Percentiles rank a stretch among this genome's conserved stretches.
Conservation (phyloP, 2,113 vertebrate species). For the Notothenia coriiceps region DNA sequence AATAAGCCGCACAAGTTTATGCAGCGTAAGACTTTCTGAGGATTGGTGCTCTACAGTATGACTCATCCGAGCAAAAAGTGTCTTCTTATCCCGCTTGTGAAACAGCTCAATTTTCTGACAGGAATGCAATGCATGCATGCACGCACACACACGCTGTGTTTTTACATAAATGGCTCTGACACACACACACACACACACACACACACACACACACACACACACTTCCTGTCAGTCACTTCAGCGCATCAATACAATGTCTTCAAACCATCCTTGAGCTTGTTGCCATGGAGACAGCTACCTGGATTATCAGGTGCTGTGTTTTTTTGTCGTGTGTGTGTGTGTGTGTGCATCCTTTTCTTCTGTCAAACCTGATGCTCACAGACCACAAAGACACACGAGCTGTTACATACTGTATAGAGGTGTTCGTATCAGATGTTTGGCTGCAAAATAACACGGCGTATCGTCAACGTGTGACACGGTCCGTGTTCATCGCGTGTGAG, state of each 20-base stretch:
- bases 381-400: slow-evolving; percentile 10
- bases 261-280: slow-evolving; percentile 36
- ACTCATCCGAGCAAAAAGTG: slow-evolving; percentile 59
- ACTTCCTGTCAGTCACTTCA: slow-evolving; percentile 48
- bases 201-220: no score
- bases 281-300: slow-evolving; percentile 68
- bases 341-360: not conserved
- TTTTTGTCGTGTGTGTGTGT: not conserved
- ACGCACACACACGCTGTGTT: not conserved
- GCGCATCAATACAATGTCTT: slow-evolving; percentile 38
- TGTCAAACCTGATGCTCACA: slow-evolving; percentile 3
- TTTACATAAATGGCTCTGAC: no score
- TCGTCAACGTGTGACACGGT: not conserved
- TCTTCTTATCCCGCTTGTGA: slow-evolving; percentile 52
- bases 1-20: slow-evolving; percentile 59
- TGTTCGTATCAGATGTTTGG: not conserved
- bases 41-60: slow-evolving; percentile 49
- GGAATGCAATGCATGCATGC: no score
- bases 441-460: not conserved
- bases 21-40: slow-evolving; percentile 58
- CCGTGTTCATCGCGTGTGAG: not conserved
- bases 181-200: no score
- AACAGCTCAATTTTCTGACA: slow-evolving; percentile 52
- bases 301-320: slow-evolving; percentile 15
- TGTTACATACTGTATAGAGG: not conserved